These are phyloP conservation scores for Drepanosiphum platanoidis DNA, from an alignment of 2,888 invertebrate genomes.

Conservation along the genomic window DNA sequence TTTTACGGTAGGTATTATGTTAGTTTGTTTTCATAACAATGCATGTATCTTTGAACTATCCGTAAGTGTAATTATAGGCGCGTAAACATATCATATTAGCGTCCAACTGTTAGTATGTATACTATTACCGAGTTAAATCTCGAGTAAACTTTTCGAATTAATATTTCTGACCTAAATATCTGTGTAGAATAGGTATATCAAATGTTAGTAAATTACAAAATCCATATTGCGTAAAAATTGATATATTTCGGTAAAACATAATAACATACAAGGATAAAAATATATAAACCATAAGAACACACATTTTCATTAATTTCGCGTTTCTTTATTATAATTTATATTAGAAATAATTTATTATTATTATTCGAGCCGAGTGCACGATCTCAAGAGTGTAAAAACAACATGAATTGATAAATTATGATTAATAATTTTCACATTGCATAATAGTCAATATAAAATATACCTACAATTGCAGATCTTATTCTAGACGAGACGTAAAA, in stretches of 20 bases:
- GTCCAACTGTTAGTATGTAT: too few relatives aligned
- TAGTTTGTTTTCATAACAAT: too few relatives aligned
- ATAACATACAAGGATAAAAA: not conserved
- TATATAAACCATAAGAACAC: not conserved
- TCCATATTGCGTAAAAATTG: not conserved
- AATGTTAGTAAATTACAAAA: not conserved
- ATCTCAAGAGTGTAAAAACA: not conserved
- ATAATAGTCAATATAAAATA: too few relatives aligned
- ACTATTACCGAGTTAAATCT: too few relatives aligned
- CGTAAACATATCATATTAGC: too few relatives aligned
- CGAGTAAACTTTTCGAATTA: not conserved
- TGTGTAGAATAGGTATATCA: not conserved
- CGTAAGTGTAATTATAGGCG: too few relatives aligned
- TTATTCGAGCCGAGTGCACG: not conserved
- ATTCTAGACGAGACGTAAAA: too few relatives aligned
- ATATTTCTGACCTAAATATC: not conserved
- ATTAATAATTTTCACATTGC: not conserved
- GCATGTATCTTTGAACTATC: too few relatives aligned
- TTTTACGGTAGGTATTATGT: too few relatives aligned
- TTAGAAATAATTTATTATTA: not conserved
- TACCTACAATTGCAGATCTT: too few relatives aligned
- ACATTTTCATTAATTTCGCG: not conserved
- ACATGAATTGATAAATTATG: not conserved
- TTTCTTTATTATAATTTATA: not conserved
- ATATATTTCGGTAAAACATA: not conserved